Evolutionary conservation across 2,888 invertebrate species (phyloP), one percentile per base, ranked within the genome.

Genomic region (Acanthopleura granulata): DNA sequence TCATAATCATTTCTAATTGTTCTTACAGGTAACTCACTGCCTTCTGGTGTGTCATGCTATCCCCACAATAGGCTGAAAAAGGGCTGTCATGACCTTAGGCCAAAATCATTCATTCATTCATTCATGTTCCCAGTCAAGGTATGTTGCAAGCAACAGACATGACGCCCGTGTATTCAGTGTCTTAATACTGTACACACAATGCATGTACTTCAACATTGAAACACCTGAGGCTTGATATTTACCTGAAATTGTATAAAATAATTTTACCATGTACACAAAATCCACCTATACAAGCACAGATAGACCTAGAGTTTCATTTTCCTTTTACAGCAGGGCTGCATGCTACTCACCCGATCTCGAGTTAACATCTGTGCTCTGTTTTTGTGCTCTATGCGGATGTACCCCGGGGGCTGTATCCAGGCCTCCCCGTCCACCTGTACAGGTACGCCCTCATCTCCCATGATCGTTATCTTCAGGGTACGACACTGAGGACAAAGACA

Each of bases 351-450:
- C 84, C 97, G 93, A 89, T 97, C 97, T 77, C 98, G 93, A 88
- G 96, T 96, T 30, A 99, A 92, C 96, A 99, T 97, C 92, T 98
- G 98, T 89, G 98, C 97, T 74, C 98, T 93, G 91, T 98, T 98
- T 92, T 98, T 98, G 91, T 98, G 98, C 83, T 97, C 94, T 82
- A 99, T 98, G 75, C 97, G 93, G 82, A 99, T 97, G 89, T 97
- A 96, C 57, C 98, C 98, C 0, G 99, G 98, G 0, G 97, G 97
- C 90, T 98, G 98, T 62, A 98, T 93, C 98, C 98, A 98, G 0
- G 98, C 98, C 91, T 99, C 99, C 0, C 98, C 99, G 89, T 99
- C 98, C 62, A 98, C 98, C 92, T 96, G 96, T 74, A 98, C 96
- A 0, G 98, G 98, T 25, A 98, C 96, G 73, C 97, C 95, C 91